These are phyloP conservation scores for Tineola bisselliella DNA, from an alignment of 2,888 invertebrate genomes.

Conservation along the genomic window DNA sequence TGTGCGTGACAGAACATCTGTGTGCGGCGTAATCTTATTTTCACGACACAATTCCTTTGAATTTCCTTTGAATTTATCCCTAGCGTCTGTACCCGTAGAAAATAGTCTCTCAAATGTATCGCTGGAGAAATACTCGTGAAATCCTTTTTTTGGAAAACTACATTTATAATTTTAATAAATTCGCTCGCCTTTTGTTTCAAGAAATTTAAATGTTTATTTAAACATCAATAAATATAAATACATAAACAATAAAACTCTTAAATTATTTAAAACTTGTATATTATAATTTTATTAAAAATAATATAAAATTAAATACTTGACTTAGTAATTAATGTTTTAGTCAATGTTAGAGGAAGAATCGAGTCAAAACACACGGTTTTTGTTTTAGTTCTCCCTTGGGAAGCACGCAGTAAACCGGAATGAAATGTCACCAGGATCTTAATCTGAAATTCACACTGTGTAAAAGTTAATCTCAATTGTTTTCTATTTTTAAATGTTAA, in stretches of 20 bases:
- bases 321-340: too few species aligned
- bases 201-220: not conserved
- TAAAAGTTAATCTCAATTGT: not conserved
- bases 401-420: not conserved
- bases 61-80: constrained; percentile 13
- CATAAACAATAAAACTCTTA: too few species aligned
- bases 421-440: not conserved
- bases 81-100: constrained; percentile 8
- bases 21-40: constrained; percentile 13
- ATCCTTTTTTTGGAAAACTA: constrained; percentile 8
- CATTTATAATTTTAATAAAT: constrained; percentile 4
- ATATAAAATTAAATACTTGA: too few species aligned
- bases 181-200: not conserved
- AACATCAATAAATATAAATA: too few species aligned
- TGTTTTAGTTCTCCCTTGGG: not conserved
- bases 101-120: constrained; percentile 10
- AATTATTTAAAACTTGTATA: too few species aligned
- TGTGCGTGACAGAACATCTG: not conserved
- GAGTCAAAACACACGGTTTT: not conserved
- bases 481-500: too few species aligned
- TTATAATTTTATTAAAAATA: too few species aligned
- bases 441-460: not conserved
- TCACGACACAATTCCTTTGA: constrained; percentile 13
- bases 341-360: not conserved
- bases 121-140: not conserved